Evolutionary conservation across 2,888 invertebrate genomes (phyloP).

Genomic region (Dicyrtoma fusca): DNA sequence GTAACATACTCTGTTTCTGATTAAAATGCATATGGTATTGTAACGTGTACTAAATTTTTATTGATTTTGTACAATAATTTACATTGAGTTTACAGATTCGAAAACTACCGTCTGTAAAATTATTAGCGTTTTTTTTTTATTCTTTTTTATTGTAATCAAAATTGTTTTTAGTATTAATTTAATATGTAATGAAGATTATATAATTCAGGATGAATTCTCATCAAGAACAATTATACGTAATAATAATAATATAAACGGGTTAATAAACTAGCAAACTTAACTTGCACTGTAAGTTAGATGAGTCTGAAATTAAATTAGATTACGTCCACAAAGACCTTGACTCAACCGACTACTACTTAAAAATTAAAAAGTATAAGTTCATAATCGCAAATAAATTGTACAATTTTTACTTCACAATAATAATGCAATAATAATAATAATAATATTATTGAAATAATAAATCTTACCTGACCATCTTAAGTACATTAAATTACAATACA

Average conservation of each 20-base stretch:
- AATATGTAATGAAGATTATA: background rate
- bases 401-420: background rate
- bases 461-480: too few relatives aligned
- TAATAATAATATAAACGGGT: too few relatives aligned
- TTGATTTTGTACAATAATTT: slow-evolving; percentile 32
- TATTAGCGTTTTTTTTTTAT: background rate
- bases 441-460: too few relatives aligned
- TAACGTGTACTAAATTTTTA: slow-evolving; percentile 12
- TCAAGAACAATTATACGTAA: too few relatives aligned
- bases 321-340: too few relatives aligned
- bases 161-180: background rate
- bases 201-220: too few relatives aligned
- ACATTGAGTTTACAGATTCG: slow-evolving; percentile 19
- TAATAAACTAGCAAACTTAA: too few relatives aligned
- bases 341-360: too few relatives aligned
- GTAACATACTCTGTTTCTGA: too few relatives aligned
- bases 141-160: background rate
- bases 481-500: too few relatives aligned
- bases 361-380: background rate
- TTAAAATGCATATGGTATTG: background rate
- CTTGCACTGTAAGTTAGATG: too few relatives aligned
- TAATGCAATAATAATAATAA: slow-evolving; percentile 3
- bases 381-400: background rate
- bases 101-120: background rate
- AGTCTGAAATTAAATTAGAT: too few relatives aligned